Conservation (phyloP, 2,888 invertebrate species). For the Epirrita christyi region DNA sequence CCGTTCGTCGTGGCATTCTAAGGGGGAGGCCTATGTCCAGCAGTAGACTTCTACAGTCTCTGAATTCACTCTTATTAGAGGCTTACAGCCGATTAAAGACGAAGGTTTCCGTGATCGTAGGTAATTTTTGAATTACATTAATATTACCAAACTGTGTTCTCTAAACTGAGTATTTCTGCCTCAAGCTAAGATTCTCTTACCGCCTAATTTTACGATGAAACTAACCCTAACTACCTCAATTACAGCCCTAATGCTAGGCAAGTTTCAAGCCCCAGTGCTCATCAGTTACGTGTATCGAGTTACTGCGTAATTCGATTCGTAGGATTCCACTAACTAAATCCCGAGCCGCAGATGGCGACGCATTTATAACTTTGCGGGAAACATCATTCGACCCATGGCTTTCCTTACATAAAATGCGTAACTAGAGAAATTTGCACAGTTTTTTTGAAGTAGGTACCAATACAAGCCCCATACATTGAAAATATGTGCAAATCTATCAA, state of each 20-base stretch:
- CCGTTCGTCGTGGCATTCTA: too few relatives aligned
- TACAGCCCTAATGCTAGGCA: constrained; percentile 5
- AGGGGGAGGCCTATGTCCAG: too few relatives aligned
- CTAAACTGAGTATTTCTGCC: neutral
- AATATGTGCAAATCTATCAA: too few relatives aligned
- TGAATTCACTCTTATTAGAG: too few relatives aligned
- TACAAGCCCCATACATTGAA: too few relatives aligned
- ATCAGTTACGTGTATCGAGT: constrained; percentile 22
- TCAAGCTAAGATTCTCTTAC: neutral
- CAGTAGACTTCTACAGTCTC: too few relatives aligned
- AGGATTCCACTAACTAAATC: constrained; percentile 17
- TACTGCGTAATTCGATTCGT: constrained; percentile 24
- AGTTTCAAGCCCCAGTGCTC: constrained; percentile 13
- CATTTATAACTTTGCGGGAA: constrained; percentile 4
- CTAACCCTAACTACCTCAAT: constrained; percentile 4
- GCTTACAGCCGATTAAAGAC: too few relatives aligned
- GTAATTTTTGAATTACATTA: too few relatives aligned
- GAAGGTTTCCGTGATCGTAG: too few relatives aligned
- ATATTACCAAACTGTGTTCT: too few relatives aligned
- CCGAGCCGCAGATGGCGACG: constrained; percentile 12
- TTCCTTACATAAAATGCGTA: neutral
- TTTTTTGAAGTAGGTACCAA: too few relatives aligned
- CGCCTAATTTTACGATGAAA: neutral
- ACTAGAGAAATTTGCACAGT: neutral
- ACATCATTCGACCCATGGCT: neutral